Evolutionary conservation across 2,888 invertebrate genomes (phyloP).

Genomic region (Mythimna albipuncta): DNA sequence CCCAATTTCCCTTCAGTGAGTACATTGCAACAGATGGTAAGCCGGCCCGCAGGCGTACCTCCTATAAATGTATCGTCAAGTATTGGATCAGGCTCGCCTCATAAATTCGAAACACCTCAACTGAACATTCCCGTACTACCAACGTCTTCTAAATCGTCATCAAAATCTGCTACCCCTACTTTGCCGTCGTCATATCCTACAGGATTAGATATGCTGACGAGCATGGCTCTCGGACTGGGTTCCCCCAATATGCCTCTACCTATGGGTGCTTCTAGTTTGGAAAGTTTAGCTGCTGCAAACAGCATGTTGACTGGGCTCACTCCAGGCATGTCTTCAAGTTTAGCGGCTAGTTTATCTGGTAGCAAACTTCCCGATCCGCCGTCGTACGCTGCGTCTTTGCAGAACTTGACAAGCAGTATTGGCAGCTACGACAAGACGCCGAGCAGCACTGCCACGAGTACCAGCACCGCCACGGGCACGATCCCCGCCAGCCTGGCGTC

Average conservation of each 20-base stretch:
- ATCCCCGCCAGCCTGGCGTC: conserved; percentile 90
- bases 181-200: conserved; percentile 88
- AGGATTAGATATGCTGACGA: conserved; percentile 88
- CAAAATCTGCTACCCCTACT: conserved; percentile 89
- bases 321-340: conserved; percentile 83
- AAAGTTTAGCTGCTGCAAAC: conserved; percentile 88
- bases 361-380: conserved; percentile 87
- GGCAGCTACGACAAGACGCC: conserved; percentile 85
- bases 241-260: conserved; percentile 84
- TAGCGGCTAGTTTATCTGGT: conserved; percentile 84
- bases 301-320: conserved; percentile 86
- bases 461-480: conserved; percentile 82
- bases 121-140: conserved; percentile 91
- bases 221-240: conserved; percentile 88
- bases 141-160: conserved; percentile 90
- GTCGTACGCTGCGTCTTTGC: conserved; percentile 86
- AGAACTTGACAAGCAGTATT: conserved; percentile 84
- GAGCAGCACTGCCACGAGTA: conserved; percentile 88
- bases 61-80: conserved; percentile 87
- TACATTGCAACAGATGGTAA: conserved; percentile 89
- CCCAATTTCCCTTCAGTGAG: conserved; percentile 88
- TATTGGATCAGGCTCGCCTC: conserved; percentile 88
- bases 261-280: conserved; percentile 83
- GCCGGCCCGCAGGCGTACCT: conserved; percentile 87
- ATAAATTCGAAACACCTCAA: conserved; percentile 90